Evolutionary conservation across 2,113 vertebrate species (phyloP), one percentile per base, ranked within the genome.

Genomic region (Oreotrochilus melanogaster): DNA sequence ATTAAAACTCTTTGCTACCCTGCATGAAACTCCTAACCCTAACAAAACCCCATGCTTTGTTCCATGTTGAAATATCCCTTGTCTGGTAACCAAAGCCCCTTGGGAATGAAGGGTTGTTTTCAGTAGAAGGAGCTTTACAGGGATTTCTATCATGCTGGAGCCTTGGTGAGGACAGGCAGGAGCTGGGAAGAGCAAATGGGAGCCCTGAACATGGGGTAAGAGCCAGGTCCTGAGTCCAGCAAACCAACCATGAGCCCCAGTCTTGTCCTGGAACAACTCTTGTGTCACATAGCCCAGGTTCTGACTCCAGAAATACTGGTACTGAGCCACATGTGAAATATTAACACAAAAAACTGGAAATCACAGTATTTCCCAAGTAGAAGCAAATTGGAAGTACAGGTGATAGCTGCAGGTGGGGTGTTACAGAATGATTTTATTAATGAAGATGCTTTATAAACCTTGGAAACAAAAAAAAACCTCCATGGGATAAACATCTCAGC

Each of bases 261-360:
- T 7, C 3, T 22, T 1, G 0, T 18, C 39, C 35, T 51, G 19
- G 17, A 39, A 47, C 7, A 18, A 69, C 18, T 0, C 0, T 21
- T 60, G 8, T 30, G 37, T 53, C 42, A 51, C 58, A n/a, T 42
- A 14, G 23, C 17, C 37, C 27, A 60, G 15, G 27, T 27, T 45
- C 27, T 13, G 13, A n/a, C 45, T 48, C n/a, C 22, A 71, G 42
- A 84, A 54, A 65, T 13, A 14, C 16, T 39, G 18, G 23, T 24
- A 47, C 58, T 14, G 51, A 56, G 11, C 18, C 10, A 35, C 0
- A 1, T 2, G 1, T 28, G 27, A 74, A 62, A 31, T 37, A 62
- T 13, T 71, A 67, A 72, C 45, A 56, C 1, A 1, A 45, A 37
- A 37, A 51, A 83, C 43, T 19, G 53, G 27, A 27, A 65, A 47